These are phyloP conservation scores for Coendou prehensilis DNA, from an alignment of 2,797 vertebrate species.

Conservation along the genomic window DNA sequence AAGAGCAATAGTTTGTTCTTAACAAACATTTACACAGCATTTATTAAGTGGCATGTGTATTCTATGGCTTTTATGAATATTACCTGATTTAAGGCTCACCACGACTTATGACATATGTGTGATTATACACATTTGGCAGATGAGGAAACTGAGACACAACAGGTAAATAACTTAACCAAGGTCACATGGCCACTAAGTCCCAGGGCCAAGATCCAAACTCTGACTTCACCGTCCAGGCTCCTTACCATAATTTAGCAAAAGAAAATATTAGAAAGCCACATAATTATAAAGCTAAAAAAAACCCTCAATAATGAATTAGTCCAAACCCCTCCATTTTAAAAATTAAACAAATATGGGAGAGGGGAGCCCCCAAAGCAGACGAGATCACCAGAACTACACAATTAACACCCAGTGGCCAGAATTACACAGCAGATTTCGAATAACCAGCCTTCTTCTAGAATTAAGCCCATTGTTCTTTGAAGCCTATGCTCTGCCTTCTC, in stretches of 20 bases:
- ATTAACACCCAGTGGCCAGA: neutral
- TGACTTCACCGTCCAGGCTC: constrained; percentile 41
- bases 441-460: neutral
- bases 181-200: constrained; percentile 29
- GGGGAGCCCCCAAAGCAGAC: neutral
- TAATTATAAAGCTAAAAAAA: constrained; percentile 55
- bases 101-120: neutral
- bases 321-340: constrained; percentile 7
- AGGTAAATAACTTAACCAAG: constrained; percentile 17
- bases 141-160: constrained; percentile 48
- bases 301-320: neutral
- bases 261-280: constrained; percentile 38
- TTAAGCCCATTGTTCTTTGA: neutral
- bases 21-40: neutral
- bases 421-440: neutral
- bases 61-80: constrained; percentile 50
- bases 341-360: neutral
- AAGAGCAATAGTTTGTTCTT: constrained; percentile 1
- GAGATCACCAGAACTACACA: neutral
- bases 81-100: constrained; percentile 22
- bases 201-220: constrained; percentile 21
- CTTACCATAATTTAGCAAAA: constrained; percentile 47
- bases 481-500: neutral
- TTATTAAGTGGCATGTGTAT: neutral
- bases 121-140: constrained; percentile 23